Conservation (phyloP, 2,888 invertebrate species). For the Metopia argyrocephala region DNA sequence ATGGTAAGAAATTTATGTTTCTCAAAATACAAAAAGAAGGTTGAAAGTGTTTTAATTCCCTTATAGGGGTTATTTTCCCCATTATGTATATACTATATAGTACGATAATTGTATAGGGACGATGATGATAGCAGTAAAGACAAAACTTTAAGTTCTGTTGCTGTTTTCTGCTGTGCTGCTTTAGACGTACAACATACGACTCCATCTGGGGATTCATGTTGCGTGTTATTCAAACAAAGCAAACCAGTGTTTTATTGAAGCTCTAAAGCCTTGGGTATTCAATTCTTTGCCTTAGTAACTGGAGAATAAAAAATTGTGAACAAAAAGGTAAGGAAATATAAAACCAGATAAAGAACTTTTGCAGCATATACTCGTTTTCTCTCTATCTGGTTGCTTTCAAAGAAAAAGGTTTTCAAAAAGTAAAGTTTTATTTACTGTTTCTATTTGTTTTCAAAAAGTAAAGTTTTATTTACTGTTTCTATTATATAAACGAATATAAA, state of each 20-base stretch:
- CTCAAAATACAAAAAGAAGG: slow-evolving; percentile 37
- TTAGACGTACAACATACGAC: slow-evolving; percentile 41
- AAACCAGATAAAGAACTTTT: slow-evolving; percentile 34
- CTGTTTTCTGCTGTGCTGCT: slow-evolving; percentile 14
- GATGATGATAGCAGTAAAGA: slow-evolving; percentile 2
- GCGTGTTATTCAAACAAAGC: slow-evolving; percentile 42
- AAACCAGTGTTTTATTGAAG: slow-evolving; percentile 3
- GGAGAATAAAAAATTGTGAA: slow-evolving; percentile 16
- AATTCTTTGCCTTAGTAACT: slow-evolving; percentile 39
- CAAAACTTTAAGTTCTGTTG: neutral
- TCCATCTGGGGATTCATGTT: slow-evolving; percentile 44
- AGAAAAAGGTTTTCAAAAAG: slow-evolving; percentile 36
- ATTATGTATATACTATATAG: neutral
- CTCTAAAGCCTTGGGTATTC: slow-evolving; percentile 44
- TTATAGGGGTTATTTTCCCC: neutral
- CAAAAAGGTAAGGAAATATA: slow-evolving; percentile 21
- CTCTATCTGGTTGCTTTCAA: too few species aligned
- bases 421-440: slow-evolving; percentile 23
- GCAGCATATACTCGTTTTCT: neutral
- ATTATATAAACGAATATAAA: slow-evolving; percentile 28
- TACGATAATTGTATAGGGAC: too few species aligned
- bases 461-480: slow-evolving; percentile 4
- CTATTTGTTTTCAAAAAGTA: slow-evolving; percentile 33
- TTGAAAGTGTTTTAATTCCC: slow-evolving; percentile 13
- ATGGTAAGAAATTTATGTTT: slow-evolving; percentile 43